Conservation (phyloP, 2,113 vertebrate genomes). For the Malurus alboscapulatus region DNA sequence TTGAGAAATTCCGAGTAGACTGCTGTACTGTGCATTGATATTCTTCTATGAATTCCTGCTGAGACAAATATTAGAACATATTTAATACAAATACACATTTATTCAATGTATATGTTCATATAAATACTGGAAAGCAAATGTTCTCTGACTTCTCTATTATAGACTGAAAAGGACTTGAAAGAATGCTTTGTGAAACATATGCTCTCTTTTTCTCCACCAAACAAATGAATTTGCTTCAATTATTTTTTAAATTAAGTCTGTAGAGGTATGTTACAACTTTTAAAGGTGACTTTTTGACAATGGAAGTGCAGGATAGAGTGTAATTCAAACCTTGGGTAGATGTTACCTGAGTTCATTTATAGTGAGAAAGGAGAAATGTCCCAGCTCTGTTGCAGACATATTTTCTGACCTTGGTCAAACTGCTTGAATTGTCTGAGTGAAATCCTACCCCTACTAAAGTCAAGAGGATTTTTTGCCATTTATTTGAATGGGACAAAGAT, state of each 20-base stretch:
- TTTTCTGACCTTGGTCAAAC: conserved; percentile 40
- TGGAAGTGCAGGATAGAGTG: not conserved
- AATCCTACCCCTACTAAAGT: not conserved
- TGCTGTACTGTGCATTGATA: not conserved
- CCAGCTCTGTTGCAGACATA: not conserved
- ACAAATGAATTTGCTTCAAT: not conserved
- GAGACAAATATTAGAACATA: not conserved
- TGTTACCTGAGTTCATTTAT: not conserved
- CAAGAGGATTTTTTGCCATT: conserved; percentile 38
- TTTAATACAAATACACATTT: not conserved
- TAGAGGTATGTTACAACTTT: not conserved
- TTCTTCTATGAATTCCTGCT: not conserved
- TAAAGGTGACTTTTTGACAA: not conserved
- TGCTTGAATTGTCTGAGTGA: not conserved
- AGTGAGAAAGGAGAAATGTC: not conserved
- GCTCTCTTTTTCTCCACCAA: not conserved
- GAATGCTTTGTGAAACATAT: not conserved
- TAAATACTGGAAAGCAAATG: not conserved
- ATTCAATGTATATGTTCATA: not conserved
- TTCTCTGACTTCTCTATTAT: not conserved
- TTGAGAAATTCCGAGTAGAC: not conserved
- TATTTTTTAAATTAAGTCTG: not conserved
- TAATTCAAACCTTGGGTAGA: not conserved
- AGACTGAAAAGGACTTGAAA: not conserved
- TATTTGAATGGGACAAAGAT: conserved; percentile 26